Base-by-base conservation (phyloP, 1,140 invertebrate genomes). In the Dendroctonus valens region DNA sequence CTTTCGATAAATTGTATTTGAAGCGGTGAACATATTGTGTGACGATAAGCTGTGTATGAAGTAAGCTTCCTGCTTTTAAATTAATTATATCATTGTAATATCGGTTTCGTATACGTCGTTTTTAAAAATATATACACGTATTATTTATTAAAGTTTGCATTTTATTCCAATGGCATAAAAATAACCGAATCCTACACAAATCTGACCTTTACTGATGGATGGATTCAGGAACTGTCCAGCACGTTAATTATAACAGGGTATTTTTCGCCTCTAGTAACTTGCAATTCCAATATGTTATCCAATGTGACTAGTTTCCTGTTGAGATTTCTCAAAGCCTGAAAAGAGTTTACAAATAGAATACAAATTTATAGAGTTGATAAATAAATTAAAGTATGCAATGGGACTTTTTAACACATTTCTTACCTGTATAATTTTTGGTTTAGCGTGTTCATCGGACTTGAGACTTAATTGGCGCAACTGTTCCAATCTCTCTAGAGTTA, bases 231-330 rank as follows among this genome's bases (percentile, higher is more conserved):
- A 9, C 7, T 12, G 6, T 61, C 49, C n/a, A 63, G 15, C 8
- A 71, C 51, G 40, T 69, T 72, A 8, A 55, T 54, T 8, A 74
- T 8, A 50, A 74, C 52, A 40, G 73, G 72, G 49, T 65, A 68
- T 40, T 72, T 60, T 49, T 71, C 65, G 54, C 62, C 62, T 52
- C 61, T 59, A n/a, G 59, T 70, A 39, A 74, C 37, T 46, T 68
- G 52, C 39, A 74, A 49, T 54, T 70, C 68, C 42, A 73, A 42
- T 14, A 73, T 11, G n/a, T 62, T 41, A 49, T 72, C 60, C 12
- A 74, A 48, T n/a, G 54, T 14, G 11, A 68, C 11, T 11, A 72
- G 50, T 68, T 57, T 66, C 15, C 68, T 15, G 55, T 70, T 70
- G n/a, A 73, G 42, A 40, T 65, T 62, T 48, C 50, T 58, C 15